These are phyloP conservation scores for Cryptosula pallasiana DNA, from an alignment of 2,888 invertebrate genomes.

Conservation along the genomic window DNA sequence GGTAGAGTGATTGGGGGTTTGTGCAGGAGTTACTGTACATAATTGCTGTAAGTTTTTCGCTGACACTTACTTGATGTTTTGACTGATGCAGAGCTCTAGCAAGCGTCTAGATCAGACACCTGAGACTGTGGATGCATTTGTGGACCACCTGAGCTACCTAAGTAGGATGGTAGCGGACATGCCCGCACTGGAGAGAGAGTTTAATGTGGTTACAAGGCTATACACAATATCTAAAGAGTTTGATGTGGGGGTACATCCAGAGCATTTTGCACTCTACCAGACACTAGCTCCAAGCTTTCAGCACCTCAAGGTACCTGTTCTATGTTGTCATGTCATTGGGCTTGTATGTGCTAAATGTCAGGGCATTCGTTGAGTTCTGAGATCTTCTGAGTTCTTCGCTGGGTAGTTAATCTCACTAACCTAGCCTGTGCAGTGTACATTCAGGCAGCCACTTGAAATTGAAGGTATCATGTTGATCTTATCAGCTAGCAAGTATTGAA, in stretches of 20 bases:
- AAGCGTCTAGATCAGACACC: conserved; percentile 47
- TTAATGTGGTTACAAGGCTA: conserved; percentile 47
- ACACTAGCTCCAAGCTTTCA: conserved; percentile 51
- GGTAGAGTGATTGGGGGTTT: no score
- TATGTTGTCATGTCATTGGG: not conserved
- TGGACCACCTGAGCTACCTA: conserved; percentile 51
- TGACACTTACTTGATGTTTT: no score
- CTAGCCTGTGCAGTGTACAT: no score
- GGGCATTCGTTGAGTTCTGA: no score
- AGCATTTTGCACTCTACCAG: conserved; percentile 50
- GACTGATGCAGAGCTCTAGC: conserved; percentile 47
- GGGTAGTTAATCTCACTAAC: no score
- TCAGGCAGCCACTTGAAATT: no score
- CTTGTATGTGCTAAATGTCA: no score
- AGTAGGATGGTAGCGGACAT: conserved; percentile 49
- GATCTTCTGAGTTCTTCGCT: no score
- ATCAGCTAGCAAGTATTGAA: no score
- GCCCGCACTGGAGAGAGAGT: conserved; percentile 50
- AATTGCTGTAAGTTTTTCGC: no score
- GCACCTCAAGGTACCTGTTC: conserved; percentile 45
- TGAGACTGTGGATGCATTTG: conserved; percentile 51
- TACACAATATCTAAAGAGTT: conserved; percentile 51
- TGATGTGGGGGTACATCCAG: conserved; percentile 43
- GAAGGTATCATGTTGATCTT: no score
- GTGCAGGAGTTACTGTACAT: no score